Base-by-base conservation (phyloP, 2,113 vertebrate species). In the Panthera leo region DNA sequence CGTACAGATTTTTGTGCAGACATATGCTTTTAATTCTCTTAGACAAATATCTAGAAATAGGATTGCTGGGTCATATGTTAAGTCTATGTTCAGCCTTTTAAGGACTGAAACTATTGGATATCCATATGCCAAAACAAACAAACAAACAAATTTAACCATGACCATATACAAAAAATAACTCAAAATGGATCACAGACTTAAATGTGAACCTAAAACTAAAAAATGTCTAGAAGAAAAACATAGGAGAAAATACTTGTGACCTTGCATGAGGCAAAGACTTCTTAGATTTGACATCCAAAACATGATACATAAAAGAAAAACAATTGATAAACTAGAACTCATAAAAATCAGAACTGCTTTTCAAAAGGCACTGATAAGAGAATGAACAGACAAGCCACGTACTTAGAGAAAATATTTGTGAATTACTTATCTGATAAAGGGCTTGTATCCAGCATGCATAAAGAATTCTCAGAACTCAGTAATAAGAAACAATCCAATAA, bases 341-440 rank as follows among this genome's bases (percentile, higher is more conserved):
- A 95, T 97, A 96, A 95, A 96, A 91, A 91, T 91, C 94, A 92
- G 48, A 95, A 65, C 53, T 58, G 2, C 36, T 95, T 53, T 97
- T 97, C 79, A 90, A 97, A 95, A 92, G 86, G 83, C 18, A 95
- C 85, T 65, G 91, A 96, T 95, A 97, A 98, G 85, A 88, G 34
- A 88, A 93, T 88, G 83, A 76, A 85, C 89, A 95, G 68, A 78
- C 19, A 63, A 55, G 34, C 6, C 65, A 51, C n/a, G 67, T 23
- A 71, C 12, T 63, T 58, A 18, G 88, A 93, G 53, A 96, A 95
- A 83, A 96, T 75, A 89, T 79, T 73, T 70, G 93, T 51, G 89
- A 95, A 85, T 89, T 76, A 78, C 39, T 94, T 89, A 78, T 98
- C 94, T 96, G 96, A 96, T 89, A 89, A 87, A 90, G 21, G 27